Base-by-base conservation (phyloP, 2,113 vertebrate genomes). In the Eulemur macaco region DNA sequence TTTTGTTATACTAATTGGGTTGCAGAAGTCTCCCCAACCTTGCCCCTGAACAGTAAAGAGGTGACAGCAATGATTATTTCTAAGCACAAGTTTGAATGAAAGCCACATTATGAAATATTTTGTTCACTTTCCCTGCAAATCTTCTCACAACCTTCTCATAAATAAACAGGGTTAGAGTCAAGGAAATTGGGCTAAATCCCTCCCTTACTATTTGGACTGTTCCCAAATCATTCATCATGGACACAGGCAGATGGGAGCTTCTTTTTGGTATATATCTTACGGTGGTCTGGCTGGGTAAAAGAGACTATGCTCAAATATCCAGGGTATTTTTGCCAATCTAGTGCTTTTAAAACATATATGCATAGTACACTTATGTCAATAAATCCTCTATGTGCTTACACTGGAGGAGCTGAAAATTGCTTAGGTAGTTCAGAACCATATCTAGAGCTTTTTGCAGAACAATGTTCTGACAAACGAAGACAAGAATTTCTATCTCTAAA, bases 91-190 rank as follows among this genome's bases (percentile, higher is more conserved):
- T 78, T 60, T 98, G 92, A 95, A 97, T 90, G 90, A 97, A 97
- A 96, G 93, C 71, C 96, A 96, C 68, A 96, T 63, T 78, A 92
- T 93, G 86, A 88, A 94, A 54, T 89, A 96, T 93, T 96, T 91
- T 82, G 83, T 78, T 86, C 64, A 81, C 83, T 96, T 92, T 92
- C 74, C 69, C 63, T 96, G 92, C 39, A 96, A 96, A 97, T 96
- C 86, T 97, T 96, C 95, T 96, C 91, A 89, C 82, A 97, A 95
- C 10, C 80, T 95, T 96, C 94, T 95, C 95, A 97, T 98, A 98
- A 98, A 97, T 98, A 98, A 97, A 95, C 74, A 85, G 71, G 56
- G 50, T 68, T 95, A 97, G 73, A 98, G 86, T 96, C 50, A 96
- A 97, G 94, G 80, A 92, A 97, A 63, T 47, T 90, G 97, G 89